Evolutionary conservation across 92 coral and sea anemone genomes (phyloP), one percentile per base, ranked within the genome.

Genomic region (Plumapathes pennacea): DNA sequence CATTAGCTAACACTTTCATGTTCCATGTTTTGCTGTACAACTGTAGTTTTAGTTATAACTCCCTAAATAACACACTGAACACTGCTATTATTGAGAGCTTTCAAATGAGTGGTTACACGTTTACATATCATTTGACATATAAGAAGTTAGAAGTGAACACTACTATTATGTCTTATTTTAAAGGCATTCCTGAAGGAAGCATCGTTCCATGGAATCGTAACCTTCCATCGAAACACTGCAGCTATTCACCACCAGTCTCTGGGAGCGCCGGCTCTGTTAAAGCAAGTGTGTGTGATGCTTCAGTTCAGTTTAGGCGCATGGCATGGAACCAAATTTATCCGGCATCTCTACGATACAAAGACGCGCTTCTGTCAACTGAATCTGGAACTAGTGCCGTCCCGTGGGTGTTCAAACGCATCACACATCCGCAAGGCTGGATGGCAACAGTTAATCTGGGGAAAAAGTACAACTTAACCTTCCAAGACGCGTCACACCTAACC

Each of bases 171-270:
- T n/a, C n/a, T n/a, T n/a, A n/a, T n/a, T n/a, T n/a, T n/a, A n/a
- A n/a, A n/a, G n/a, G n/a, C n/a, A n/a, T n/a, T n/a, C n/a, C n/a
- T 8, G 90, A 92, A 32, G 92, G 97, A 31, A 85, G 89, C 28
- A 46, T 89, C 38, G 80, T 89, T 5, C 89, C 97, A 18, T 74
- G 89, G 56, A 85, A 80, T 46, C 74, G 61, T n/a, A 89, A 80
- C 69, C 92, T 89, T 21, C 92, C 97, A 18, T 74, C 92, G 39
- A 52, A 67, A 23, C 88, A 81, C 50, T 89, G 97, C 50, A 70
- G 62, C 72, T 72, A 67, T 60, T 69, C 88, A 25, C 54, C 69
- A 4, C 50, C 69, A 4, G n/a, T n/a, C n/a, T n/a, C n/a, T n/a
- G 85, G 78, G 29, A 89, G 92, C 55, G 20, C 66, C 49, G 78